These are phyloP conservation scores for Thymelicus lineola DNA, from an alignment of 2,888 invertebrate species.

Conservation along the genomic window DNA sequence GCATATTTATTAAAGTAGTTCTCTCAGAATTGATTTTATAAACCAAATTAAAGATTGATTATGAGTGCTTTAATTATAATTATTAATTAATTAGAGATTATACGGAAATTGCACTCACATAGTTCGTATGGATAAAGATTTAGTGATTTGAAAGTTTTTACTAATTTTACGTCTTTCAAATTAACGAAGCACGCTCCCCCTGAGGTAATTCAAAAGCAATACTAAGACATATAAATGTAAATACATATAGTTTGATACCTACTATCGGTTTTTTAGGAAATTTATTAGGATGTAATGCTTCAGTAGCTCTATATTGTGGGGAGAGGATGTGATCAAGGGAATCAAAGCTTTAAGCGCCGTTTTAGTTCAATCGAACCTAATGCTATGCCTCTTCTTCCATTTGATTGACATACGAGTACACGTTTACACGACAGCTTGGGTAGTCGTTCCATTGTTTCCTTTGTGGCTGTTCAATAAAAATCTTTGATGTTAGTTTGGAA, in stretches of 20 bases:
- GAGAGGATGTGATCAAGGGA: slow-evolving; percentile 78
- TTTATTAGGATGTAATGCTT: slow-evolving; percentile 80
- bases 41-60: slow-evolving; percentile 75
- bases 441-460: slow-evolving; percentile 10
- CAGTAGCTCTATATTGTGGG: slow-evolving; percentile 73
- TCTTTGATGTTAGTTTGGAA: slow-evolving; percentile 30
- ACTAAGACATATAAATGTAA: slow-evolving; percentile 84
- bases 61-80: slow-evolving; percentile 80
- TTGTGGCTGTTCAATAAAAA: slow-evolving; percentile 30
- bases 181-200: slow-evolving; percentile 80
- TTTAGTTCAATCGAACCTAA: slow-evolving; percentile 67
- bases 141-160: slow-evolving; percentile 80
- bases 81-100: slow-evolving; percentile 72
- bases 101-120: slow-evolving; percentile 75
- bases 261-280: slow-evolving; percentile 82
- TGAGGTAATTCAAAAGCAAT: slow-evolving; percentile 83
- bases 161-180: slow-evolving; percentile 75
- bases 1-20: slow-evolving; percentile 72
- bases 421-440: slow-evolving; percentile 17
- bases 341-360: slow-evolving; percentile 83
- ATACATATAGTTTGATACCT: slow-evolving; percentile 83
- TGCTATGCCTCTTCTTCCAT: slow-evolving; percentile 62
- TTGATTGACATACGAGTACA: slow-evolving; percentile 21
- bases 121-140: slow-evolving; percentile 70
- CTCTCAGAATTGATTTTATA: slow-evolving; percentile 71